Percentiles rank a stretch among this genome's conserved stretches.
Evolutionary conservation across 2,113 vertebrate species (phyloP).

Genomic region (Ariopsis seemanni): DNA sequence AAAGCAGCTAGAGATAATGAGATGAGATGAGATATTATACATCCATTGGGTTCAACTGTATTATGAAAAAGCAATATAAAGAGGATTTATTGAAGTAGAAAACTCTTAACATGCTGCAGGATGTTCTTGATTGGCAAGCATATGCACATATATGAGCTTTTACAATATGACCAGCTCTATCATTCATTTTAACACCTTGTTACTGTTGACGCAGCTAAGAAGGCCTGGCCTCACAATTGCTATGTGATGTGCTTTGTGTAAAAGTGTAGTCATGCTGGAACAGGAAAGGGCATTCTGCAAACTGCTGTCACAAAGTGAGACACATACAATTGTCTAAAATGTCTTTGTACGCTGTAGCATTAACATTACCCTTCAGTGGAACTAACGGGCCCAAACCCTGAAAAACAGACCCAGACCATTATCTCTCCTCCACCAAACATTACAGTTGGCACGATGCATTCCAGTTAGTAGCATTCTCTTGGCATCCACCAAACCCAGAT

Average conservation of each 20-base stretch:
- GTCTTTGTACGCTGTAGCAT: neutral
- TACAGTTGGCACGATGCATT: neutral
- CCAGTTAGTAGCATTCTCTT: neutral
- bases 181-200: neutral
- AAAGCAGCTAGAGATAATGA: too few relatives aligned
- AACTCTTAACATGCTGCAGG: neutral
- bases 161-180: neutral
- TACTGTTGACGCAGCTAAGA: neutral
- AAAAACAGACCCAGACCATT: too few relatives aligned
- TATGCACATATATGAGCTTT: neutral
- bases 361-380: neutral
- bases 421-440: too few relatives aligned
- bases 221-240: neutral
- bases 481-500: neutral
- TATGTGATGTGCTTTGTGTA: neutral
- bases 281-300: neutral
- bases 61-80: neutral
- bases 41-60: too few relatives aligned
- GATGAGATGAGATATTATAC: too few relatives aligned
- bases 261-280: neutral
- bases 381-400: neutral
- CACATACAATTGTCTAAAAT: neutral
- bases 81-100: neutral
- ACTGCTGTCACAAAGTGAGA: neutral
- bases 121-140: neutral